Evolutionary conservation across 2,113 vertebrate genomes (phyloP).

Genomic region (Cichladusa arquata): DNA sequence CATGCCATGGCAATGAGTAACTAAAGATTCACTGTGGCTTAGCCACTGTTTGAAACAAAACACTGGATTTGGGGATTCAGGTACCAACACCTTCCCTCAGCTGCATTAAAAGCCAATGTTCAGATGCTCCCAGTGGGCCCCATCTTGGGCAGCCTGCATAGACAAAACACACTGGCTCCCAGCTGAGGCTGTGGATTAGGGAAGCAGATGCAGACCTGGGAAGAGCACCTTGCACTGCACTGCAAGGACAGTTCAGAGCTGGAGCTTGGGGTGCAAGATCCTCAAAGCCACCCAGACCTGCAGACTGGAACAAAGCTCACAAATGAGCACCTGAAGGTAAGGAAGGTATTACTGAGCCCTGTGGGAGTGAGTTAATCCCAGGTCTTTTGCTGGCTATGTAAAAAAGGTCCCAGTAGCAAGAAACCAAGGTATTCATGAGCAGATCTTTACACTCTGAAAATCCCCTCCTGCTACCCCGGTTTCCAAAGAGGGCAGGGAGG

Average conservation of each 20-base stretch:
- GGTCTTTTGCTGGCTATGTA: not conserved
- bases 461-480: not conserved
- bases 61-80: not conserved
- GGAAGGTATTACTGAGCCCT: not conserved
- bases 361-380: not conserved
- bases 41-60: not conserved
- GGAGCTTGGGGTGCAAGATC: not conserved
- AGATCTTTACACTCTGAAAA: not conserved
- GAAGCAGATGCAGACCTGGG: not conserved
- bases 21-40: not conserved
- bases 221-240: not conserved
- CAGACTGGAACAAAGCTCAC: not conserved
- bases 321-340: not conserved
- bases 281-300: not conserved
- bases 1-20: not conserved
- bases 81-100: not conserved
- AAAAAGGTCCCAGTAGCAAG: not conserved
- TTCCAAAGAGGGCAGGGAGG: not conserved
- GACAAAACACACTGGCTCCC: not conserved
- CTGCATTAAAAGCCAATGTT: not conserved
- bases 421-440: not conserved
- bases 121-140: not conserved
- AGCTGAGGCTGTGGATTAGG: not conserved
- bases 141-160: not conserved
- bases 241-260: not conserved